These are phyloP conservation scores for Callocephalon fimbriatum DNA, from an alignment of 2,113 vertebrate genomes.

Conservation along the genomic window DNA sequence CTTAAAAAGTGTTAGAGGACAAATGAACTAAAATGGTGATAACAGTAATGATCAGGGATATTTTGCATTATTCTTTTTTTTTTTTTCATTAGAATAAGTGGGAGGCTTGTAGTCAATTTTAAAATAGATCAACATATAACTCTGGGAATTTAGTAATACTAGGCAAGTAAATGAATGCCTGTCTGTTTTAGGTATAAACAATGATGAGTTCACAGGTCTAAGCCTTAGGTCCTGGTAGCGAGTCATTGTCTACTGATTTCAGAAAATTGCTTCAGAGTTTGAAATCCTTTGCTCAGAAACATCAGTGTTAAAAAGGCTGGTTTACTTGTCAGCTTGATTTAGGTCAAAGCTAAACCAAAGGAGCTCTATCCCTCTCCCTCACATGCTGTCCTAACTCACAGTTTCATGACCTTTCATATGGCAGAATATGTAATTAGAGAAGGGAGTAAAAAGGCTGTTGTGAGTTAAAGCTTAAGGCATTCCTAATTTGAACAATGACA, in stretches of 20 bases:
- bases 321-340: slow-evolving; percentile 47
- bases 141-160: neutral
- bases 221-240: neutral
- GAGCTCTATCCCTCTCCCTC: neutral
- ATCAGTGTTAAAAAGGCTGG: neutral
- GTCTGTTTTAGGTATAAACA: neutral
- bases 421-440: slow-evolving; percentile 42
- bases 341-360: slow-evolving; percentile 12
- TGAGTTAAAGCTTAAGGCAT: slow-evolving; percentile 16
- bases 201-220: neutral
- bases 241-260: neutral
- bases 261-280: neutral
- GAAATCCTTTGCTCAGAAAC: neutral
- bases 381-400: neutral
- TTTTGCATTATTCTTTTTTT: neutral
- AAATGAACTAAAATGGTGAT: neutral
- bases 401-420: slow-evolving; percentile 21
- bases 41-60: neutral
- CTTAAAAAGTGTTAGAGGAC: neutral
- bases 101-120: neutral
- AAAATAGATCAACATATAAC: neutral
- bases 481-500: neutral
- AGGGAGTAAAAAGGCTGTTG: slow-evolving; percentile 24
- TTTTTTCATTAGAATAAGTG: neutral
- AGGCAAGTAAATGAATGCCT: neutral